phyloP scores from a whole-genome alignment of 2,888 invertebrate genomes.

The Eilema sororculum region DNA sequence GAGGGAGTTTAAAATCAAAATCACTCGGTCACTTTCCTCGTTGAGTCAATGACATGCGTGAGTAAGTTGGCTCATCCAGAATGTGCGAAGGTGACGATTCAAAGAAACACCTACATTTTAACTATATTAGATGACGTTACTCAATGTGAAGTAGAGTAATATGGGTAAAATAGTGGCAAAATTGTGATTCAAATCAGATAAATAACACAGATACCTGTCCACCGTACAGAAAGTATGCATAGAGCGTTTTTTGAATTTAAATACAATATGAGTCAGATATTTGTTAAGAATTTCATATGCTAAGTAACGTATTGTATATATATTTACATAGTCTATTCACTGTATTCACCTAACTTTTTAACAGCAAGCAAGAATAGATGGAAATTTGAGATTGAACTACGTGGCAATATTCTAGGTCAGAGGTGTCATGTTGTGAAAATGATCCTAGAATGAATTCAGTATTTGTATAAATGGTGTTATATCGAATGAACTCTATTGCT shows the following conservation, averaged over 20 bases:
- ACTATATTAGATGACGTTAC: slow-evolving; percentile 41
- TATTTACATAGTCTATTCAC: slow-evolving; percentile 8
- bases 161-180: slow-evolving; percentile 47
- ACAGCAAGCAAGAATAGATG: slow-evolving; percentile 21
- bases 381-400: slow-evolving; percentile 25
- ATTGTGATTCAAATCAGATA: slow-evolving; percentile 52
- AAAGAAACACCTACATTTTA: slow-evolving; percentile 61
- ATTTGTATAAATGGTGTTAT: not conserved
- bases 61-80: slow-evolving; percentile 52
- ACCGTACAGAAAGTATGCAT: slow-evolving; percentile 42
- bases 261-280: slow-evolving; percentile 45
- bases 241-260: slow-evolving; percentile 43
- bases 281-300: slow-evolving; percentile 23
- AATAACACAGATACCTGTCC: slow-evolving; percentile 36
- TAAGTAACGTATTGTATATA: slow-evolving; percentile 19
- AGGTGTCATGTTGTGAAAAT: not conserved
- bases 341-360: slow-evolving; percentile 10
- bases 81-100: slow-evolving; percentile 56
- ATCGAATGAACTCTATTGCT: slow-evolving; percentile 1
- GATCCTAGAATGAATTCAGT: not conserved
- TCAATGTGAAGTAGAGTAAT: slow-evolving; percentile 42
- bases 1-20: slow-evolving; percentile 69
- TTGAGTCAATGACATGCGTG: slow-evolving; percentile 81
- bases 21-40: slow-evolving; percentile 80
- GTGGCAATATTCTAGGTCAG: slow-evolving; percentile 11